These are phyloP conservation scores for Maccullochella peelii DNA, from an alignment of 2,113 vertebrate species.

Conservation along the genomic window DNA sequence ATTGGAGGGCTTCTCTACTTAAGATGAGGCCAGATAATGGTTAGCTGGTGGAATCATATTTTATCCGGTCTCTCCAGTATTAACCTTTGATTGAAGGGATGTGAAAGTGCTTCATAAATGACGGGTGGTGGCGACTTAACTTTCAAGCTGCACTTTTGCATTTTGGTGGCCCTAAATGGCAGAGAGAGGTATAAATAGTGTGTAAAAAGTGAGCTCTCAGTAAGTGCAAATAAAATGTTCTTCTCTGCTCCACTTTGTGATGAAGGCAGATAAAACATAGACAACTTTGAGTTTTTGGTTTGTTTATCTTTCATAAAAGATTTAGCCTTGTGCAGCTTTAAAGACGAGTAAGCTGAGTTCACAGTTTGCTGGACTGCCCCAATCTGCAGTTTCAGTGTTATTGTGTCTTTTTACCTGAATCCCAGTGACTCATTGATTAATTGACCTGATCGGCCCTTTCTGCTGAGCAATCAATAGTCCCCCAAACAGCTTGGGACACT, in stretches of 20 bases:
- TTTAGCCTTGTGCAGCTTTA: constrained; percentile 30
- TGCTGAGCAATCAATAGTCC: constrained; percentile 66
- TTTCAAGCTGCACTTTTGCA: constrained; percentile 39
- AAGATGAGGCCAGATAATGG: background rate
- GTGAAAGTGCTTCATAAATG: constrained; percentile 8
- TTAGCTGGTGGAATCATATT: background rate
- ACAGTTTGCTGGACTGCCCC: constrained; percentile 45
- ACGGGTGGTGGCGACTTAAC: background rate
- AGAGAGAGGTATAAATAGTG: background rate
- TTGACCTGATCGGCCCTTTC: constrained; percentile 56
- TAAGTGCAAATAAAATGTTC: background rate
- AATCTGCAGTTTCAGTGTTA: constrained; percentile 52
- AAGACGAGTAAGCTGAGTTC: constrained; percentile 15
- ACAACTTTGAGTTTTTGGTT: background rate
- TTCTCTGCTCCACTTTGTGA: constrained; percentile 14
- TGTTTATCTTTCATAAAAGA: background rate
- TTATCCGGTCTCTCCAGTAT: background rate
- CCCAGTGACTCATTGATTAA: constrained; percentile 60
- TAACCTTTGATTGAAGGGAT: background rate
- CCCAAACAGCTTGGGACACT: constrained; percentile 50
- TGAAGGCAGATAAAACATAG: background rate
- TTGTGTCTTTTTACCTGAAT: constrained; percentile 49
- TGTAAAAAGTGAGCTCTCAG: constrained; percentile 6
- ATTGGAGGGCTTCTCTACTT: background rate
- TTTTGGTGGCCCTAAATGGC: background rate